Base-by-base conservation (phyloP, 1,140 invertebrate genomes). In the Thrips palmi region DNA sequence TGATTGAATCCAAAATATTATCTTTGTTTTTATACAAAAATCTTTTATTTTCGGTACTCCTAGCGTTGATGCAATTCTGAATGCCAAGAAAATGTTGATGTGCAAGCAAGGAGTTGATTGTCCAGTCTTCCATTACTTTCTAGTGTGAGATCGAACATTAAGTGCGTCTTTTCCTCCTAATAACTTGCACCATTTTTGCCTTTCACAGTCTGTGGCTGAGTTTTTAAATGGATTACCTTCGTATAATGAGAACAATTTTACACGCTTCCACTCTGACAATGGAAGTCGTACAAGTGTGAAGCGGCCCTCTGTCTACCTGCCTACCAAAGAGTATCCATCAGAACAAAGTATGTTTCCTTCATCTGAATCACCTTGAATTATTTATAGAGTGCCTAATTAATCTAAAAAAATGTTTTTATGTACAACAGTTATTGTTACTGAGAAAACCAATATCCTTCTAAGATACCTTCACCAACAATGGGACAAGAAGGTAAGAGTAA, bases 391-490 rank as follows among this genome's bases (percentile, higher is more conserved):
- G 3, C 11, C 4, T 39, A n/a, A 11, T 8, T 31, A 10, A 29
- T 12, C 19, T 32, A 22, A 8, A 12, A 20, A 27, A 8, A 18
- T 41, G 15, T 24, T 34, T 38, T 30, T 30, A 35, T 33, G 30
- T 33, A 18, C 40, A 78, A 44, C 62, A 83, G 79, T 89, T 49
- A 92, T 93, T 56, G 87, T 91, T 18, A 89, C 86, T 54, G 87
- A 93, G 58, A 91, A 89, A 62, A 84, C 85, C 31, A 91, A 87
- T 52, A 91, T 94, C 46, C 63, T 94, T 37, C 57, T 94, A 49
- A 73, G 86, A 62, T 94, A 88, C 57, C 67, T 94, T 40, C 86
- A 91, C 49, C 84, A 89, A 51, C 82, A 88, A 60, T 91, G 82
- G 82, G 84, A 89, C 17, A 49, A 44, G 35, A 40, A 47, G 40